Conservation (phyloP, 2,797 vertebrate species). For the Avahi laniger region DNA sequence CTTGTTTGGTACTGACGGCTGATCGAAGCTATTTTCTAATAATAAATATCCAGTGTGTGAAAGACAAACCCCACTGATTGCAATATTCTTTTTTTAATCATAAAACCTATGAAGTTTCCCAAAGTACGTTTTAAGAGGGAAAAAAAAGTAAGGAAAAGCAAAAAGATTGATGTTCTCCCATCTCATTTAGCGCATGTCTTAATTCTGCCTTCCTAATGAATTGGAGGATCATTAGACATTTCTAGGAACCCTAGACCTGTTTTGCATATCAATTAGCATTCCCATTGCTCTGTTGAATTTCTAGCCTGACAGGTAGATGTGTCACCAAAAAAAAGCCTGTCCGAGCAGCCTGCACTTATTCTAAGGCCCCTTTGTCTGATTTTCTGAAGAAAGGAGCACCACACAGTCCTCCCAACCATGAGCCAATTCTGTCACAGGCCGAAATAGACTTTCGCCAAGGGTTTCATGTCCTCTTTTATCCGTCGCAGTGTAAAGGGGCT, state of each 20-base stretch:
- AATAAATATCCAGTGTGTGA: slow-evolving; percentile 58
- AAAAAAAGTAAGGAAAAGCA: not conserved
- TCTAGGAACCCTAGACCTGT: slow-evolving; percentile 70
- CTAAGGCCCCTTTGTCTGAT: slow-evolving; percentile 55
- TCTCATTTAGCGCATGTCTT: slow-evolving; percentile 3
- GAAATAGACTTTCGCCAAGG: slow-evolving; percentile 30
- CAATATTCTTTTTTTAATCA: slow-evolving; percentile 40
- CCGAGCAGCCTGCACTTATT: not conserved
- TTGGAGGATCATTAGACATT: slow-evolving; percentile 65
- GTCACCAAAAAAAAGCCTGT: not conserved
- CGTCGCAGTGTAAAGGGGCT: not conserved
- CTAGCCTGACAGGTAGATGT: slow-evolving; percentile 66
- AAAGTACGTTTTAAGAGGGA: slow-evolving; percentile 32
- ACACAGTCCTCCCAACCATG: not conserved
- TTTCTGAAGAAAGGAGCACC: not conserved
- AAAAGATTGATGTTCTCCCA: not conserved
- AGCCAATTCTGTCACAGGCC: not conserved
- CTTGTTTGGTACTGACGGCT: slow-evolving; percentile 63
- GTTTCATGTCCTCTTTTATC: not conserved
- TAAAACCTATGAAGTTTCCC: slow-evolving; percentile 51
- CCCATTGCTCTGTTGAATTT: slow-evolving; percentile 69
- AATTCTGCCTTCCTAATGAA: slow-evolving; percentile 57
- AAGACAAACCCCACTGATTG: slow-evolving; percentile 60
- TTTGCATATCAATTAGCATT: slow-evolving; percentile 77
- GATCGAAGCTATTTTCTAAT: slow-evolving; percentile 70